Base-by-base conservation (phyloP, 2,113 vertebrate species). In the Phodopus roborovskii region DNA sequence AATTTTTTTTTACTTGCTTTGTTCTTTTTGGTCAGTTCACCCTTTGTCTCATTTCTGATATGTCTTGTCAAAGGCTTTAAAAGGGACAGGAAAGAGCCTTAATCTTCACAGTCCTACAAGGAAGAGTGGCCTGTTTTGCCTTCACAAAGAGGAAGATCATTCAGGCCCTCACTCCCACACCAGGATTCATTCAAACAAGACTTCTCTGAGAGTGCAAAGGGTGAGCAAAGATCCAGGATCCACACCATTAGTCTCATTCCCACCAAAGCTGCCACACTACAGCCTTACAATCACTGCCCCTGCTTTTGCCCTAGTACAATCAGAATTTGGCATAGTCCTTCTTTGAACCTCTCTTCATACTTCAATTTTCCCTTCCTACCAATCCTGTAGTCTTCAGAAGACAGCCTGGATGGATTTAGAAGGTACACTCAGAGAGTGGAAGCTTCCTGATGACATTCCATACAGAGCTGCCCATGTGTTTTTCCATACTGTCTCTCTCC, bases 141-240 rank as follows among this genome's bases (percentile, higher is more conserved):
- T 48, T 24, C 7, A n/a, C 9, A 16, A 33, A 77, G 8, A 45
- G 45, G 62, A 10, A 26, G 60, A 50, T 85, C 30, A 39, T 64
- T 88, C 1, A 48, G 70, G 33, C 81, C 74, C 20, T 83, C 33
- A 79, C 20, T 83, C 33, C 48, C 30, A 81, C 9, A 13, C 26
- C 22, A 64, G 39, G 12, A 42, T 53, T 70, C 7, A 36, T 70
- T 75, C 42, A 91, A 45, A n/a, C 56, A 70, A 53, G 45, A 64
- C 5, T 9, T 60, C 70, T 92, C 48, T 48, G 9, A 64, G 62
- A 95, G 91, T 45, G 78, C 70, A 93, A 84, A 91, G 48, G 60
- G 19, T 66, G 4, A n/a, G 62, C 62, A 48, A 89, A n/a, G 70
- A 90, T 10, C 8, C 20, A 30, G 2, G 39, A 16, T 48, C 8